These are phyloP conservation scores for Saxicola maurus DNA, from an alignment of 2,797 vertebrate species.

Conservation along the genomic window DNA sequence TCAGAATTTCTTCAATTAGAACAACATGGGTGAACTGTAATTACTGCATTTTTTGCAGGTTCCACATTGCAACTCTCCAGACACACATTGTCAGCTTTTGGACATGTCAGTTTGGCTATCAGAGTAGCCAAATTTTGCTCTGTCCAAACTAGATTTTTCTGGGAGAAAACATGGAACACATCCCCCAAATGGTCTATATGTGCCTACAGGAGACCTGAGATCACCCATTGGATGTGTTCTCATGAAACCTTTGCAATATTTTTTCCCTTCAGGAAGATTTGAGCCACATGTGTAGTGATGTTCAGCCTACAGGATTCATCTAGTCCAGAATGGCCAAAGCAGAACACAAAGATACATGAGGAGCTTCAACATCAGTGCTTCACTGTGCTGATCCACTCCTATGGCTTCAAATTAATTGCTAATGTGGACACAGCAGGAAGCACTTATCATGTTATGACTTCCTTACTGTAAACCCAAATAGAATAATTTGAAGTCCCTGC, in stretches of 20 bases:
- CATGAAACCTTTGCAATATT: not conserved
- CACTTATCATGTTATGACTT: not conserved
- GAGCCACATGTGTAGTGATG: not conserved
- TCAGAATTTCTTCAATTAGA: not conserved
- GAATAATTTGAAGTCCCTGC: not conserved
- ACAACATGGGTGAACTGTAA: not conserved
- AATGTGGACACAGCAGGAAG: not conserved
- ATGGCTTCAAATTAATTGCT: not conserved
- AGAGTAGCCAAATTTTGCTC: not conserved
- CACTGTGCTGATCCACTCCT: not conserved
- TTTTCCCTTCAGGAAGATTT: not conserved
- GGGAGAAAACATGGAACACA: not conserved
- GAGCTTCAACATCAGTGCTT: not conserved
- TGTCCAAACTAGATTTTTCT: not conserved
- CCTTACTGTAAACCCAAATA: not conserved
- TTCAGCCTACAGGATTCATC: not conserved
- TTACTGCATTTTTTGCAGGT: not conserved
- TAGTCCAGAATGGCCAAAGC: not conserved
- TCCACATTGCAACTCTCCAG: not conserved
- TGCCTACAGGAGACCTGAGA: not conserved
- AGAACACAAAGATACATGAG: fast-evolving
- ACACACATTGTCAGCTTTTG: not conserved
- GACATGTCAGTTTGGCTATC: not conserved
- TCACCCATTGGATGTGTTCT: not conserved
- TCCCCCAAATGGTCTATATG: not conserved